Base-by-base conservation (phyloP, 2,113 vertebrate genomes). In the Brachyhypopomus occidentalis region DNA sequence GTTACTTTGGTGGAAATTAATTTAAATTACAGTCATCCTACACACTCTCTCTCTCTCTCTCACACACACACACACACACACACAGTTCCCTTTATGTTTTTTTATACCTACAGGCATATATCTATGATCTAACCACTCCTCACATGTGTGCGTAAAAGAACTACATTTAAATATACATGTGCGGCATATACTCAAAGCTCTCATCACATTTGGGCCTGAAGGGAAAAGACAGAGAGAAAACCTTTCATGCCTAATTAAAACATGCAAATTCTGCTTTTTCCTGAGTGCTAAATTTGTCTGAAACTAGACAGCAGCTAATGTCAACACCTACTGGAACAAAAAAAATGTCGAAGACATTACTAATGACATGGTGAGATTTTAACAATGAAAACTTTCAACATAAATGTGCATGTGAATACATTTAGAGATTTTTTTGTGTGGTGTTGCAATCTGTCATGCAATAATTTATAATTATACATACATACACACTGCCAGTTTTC, bases 181-280 rank as follows among this genome's bases (percentile, higher is more conserved):
- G 45, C 12, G 14, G 8, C 45, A 52, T 2, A 52, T 52, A 14
- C 12, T 52, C 12, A 52, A 52, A 52, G 12, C 45, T 52, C 12
- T 45, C 41, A 45, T 45, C 41, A 45, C 41, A 45, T 45, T 45
- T 45, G 41, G 41, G 41, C 41, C 19, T 60, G 59, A 22, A 60
- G 25, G 17, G 62, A 64, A 27, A 27, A 30, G 62, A 30, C 23
- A 30, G 62, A 30, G 27, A 17, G 73, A 62, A 34, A 62, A 62
- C 22, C 19, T 41, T 38, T 25, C n/a, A 36, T 52, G 20, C n/a
- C 62, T 85, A 77, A 85, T 80, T 70, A 80, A 67, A 64, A 72
- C 63, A 67, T n/a, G 41, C 64, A 60, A 71, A 60, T 75, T 58
- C n/a, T 27, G n/a, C 27, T 41, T 63, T 75, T 34, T 69, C 56